A percentile compares a stretch with the other conserved stretches of the same genome.
Conservation (phyloP, 2,888 invertebrate species). For the Hylaea fasciaria region DNA sequence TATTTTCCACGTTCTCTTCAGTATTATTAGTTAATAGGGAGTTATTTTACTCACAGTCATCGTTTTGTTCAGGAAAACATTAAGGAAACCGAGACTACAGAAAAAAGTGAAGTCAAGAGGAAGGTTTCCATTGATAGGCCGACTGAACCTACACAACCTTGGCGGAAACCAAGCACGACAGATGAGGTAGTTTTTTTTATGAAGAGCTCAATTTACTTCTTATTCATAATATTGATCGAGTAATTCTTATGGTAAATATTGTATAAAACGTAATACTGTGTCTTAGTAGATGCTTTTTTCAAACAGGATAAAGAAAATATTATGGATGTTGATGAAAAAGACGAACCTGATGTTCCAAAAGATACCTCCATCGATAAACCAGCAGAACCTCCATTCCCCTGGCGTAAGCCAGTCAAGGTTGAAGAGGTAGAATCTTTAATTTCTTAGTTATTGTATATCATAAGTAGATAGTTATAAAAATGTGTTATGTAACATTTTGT, state of each 20-base stretch:
- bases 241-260: too few species aligned
- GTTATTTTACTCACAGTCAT: neutral
- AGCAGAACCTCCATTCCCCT: conserved; percentile 43
- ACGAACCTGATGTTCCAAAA: conserved; percentile 39
- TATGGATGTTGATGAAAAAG: conserved; percentile 37
- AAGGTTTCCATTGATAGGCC: conserved; percentile 50
- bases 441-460: neutral
- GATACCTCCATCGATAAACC: conserved; percentile 46
- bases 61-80: conserved; percentile 42
- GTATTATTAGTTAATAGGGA: conserved; percentile 5
- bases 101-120: conserved; percentile 49
- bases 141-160: conserved; percentile 38
- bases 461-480: neutral
- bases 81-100: conserved; percentile 44
- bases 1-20: conserved; percentile 32
- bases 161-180: conserved; percentile 49
- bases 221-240: neutral
- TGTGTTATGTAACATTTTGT: neutral
- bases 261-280: too few species aligned
- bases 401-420: conserved; percentile 31
- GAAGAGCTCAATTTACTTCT: too few species aligned
- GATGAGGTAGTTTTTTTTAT: conserved; percentile 46
- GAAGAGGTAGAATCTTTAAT: conserved; percentile 32
- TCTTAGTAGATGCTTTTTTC: neutral
- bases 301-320: conserved; percentile 49